Evolutionary conservation across 2,888 invertebrate genomes (phyloP), one percentile per base, ranked within the genome.

Genomic region (Ecdyonurus torrentis): DNA sequence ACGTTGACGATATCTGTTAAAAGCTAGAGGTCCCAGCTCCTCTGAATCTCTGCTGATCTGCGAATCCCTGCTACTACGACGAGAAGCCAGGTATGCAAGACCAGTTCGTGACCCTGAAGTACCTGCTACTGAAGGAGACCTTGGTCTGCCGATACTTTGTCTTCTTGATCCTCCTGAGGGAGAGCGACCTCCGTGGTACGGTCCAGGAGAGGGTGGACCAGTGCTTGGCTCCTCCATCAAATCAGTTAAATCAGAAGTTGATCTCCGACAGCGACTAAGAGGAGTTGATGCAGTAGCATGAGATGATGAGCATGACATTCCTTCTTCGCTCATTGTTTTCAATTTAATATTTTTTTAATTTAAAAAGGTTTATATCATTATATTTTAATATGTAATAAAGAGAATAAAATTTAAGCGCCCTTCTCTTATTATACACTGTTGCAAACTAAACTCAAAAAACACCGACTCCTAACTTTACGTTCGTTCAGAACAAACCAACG

Each of bases 51-150:
- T n/a, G n/a, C n/a, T n/a, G n/a, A n/a, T n/a, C 67, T 81, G 74
- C 22, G 85, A 85, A 69, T 85, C 85, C n/a, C 89, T 77, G 0
- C 89, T 89, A n/a, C 87, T 87, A n/a, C 91, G 79, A 61, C 90
- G 80, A 63, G 89, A 90, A n/a, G 91, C 91, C 69, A 91, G 76
- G 72, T 89, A 90, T 1, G 91, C 91, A 69, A 74, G 69, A 59
- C 69, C 65, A 1, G 60, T 66, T 64, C 18, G 67, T 7, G 55
- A 55, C 5, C 55, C 55, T 18, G 55, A 55, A 7, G 55, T 55
- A 22, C 55, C 55, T 5, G 55, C 55, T 22, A 55, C 55, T n/a
- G 55, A 55, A 22, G 55, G 55, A 10, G 55, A 55, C 19, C 55
- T n/a, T 7, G 55, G 55, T 22, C 55, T 7, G 20, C 55, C n/a